These are phyloP conservation scores for Aurelia aurita DNA, from an alignment of 30 jellyfish, hydroid and myxozoan genomes.

Conservation along the genomic window DNA sequence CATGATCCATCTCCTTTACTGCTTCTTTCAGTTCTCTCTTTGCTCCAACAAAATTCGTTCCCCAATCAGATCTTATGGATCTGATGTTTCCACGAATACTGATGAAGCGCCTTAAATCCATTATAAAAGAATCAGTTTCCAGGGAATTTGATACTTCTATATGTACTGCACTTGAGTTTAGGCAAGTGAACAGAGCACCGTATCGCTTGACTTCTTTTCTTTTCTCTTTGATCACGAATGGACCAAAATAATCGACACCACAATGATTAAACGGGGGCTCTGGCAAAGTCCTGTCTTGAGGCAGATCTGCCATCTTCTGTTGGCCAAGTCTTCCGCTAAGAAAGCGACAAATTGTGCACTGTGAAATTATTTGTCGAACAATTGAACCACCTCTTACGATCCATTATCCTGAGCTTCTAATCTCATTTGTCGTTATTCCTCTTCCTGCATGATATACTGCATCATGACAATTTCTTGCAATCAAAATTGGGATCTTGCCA, in stretches of 20 bases:
- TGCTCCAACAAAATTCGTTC: too few species aligned
- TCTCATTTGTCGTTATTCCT: slow-evolving; percentile 23
- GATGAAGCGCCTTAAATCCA: too few species aligned
- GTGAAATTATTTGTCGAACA: slow-evolving; percentile 10
- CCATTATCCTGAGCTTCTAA: slow-evolving; percentile 32
- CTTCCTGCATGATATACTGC: slow-evolving; percentile 45
- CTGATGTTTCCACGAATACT: too few species aligned
- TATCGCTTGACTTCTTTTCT: slow-evolving; percentile 44
- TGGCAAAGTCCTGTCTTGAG: slow-evolving; percentile 7
- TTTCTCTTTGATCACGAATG: slow-evolving; percentile 31
- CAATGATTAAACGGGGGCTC: slow-evolving; percentile 46
- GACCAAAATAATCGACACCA: slow-evolving; percentile 65
- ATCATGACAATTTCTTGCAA: slow-evolving; percentile 10
- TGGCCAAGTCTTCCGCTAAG: slow-evolving; percentile 24
- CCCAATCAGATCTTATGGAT: too few species aligned
- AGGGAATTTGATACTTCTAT: too few species aligned
- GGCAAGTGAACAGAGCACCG: not conserved
- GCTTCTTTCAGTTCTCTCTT: too few species aligned
- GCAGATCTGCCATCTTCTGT: slow-evolving; percentile 60
- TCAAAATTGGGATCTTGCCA: slow-evolving; percentile 26
- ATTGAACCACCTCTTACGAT: not conserved
- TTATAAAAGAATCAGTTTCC: too few species aligned
- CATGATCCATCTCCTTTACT: too few species aligned
- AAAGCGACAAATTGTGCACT: slow-evolving; percentile 20
- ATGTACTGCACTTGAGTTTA: too few species aligned